Conservation (phyloP, 2,888 invertebrate genomes). For the Rhogogaster chlorosoma region DNA sequence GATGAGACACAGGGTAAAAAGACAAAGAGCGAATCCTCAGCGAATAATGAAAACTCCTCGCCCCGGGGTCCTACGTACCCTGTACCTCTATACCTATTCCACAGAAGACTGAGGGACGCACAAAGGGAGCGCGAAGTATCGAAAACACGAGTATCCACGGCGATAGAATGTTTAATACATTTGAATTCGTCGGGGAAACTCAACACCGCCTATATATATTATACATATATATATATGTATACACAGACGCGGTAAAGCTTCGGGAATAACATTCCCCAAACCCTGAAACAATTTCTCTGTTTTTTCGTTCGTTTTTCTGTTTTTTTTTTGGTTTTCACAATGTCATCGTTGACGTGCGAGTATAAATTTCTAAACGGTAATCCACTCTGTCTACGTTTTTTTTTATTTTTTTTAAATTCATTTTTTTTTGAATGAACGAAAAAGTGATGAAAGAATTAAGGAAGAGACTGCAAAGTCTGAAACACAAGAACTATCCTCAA, state of each 20-base stretch:
- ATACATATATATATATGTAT: background rate
- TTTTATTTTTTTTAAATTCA: too few species aligned
- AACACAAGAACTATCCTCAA: too few species aligned
- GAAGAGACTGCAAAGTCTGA: too few species aligned
- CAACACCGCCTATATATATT: background rate
- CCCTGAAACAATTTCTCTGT: too few species aligned
- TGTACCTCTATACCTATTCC: background rate
- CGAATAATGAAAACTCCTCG: constrained; percentile 57
- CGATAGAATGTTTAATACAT: constrained; percentile 34
- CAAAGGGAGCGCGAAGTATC: constrained; percentile 7
- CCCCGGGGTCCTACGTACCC: constrained; percentile 20
- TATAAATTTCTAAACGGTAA: too few species aligned
- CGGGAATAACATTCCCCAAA: background rate
- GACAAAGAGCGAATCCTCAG: constrained; percentile 48
- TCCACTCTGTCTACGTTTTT: too few species aligned
- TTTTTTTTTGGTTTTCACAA: too few species aligned
- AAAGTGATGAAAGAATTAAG: too few species aligned
- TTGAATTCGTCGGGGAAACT: background rate
- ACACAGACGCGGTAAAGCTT: background rate
- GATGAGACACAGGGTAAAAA: constrained; percentile 22
- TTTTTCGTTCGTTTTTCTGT: too few species aligned
- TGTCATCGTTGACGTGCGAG: too few species aligned
- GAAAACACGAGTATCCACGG: constrained; percentile 10
- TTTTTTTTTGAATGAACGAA: too few species aligned
- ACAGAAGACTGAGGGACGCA: background rate